Base-by-base conservation (phyloP, 2,113 vertebrate species). In the Lepus timidus region DNA sequence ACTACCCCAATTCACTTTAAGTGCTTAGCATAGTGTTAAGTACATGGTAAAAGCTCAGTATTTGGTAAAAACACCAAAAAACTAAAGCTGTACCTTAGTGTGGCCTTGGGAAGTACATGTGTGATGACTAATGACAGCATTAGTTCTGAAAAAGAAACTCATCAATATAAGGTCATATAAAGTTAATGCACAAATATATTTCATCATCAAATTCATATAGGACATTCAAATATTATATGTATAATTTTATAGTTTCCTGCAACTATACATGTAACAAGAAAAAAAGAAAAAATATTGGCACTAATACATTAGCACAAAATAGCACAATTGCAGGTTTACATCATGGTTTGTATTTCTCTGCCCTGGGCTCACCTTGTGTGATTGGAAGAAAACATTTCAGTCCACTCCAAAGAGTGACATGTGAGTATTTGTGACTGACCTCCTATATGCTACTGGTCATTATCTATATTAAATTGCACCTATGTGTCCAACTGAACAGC, bases 191-290 rank as follows among this genome's bases (percentile, higher is more conserved):
- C 44, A 90, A 89, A 44, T 51, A 49, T 10, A 79, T 81, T 89
- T 96, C 64, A 96, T 5, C 27, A 79, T 96, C 90, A 96, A 82
- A 39, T 62, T 95, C 61, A 49, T 4, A 97, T 0, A 96, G 55
- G 61, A 13, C 94, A 67, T 81, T 96, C 79, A 96, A 71, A 97
- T 61, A 49, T 17, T 58, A 85, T 19, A 44, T 97, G 62, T 95
- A 90, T 85, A 92, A 85, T 83, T 55, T 44, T 44, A 82, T 79
- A 52, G 68, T 91, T 90, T 71, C 76, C 39, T 97, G 74, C 96
- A 81, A 93, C 70, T 96, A 85, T 80, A 94, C 78, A 39, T 68
- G 51, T 95, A 87, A 89, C 58, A 85, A 97, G 76, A 52, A 52
- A 27, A 87, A 96, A 96, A 91, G 90, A 44, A 44, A 44, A 44